Base-by-base conservation (phyloP, 2,888 invertebrate genomes). In the Dione vanillae region DNA sequence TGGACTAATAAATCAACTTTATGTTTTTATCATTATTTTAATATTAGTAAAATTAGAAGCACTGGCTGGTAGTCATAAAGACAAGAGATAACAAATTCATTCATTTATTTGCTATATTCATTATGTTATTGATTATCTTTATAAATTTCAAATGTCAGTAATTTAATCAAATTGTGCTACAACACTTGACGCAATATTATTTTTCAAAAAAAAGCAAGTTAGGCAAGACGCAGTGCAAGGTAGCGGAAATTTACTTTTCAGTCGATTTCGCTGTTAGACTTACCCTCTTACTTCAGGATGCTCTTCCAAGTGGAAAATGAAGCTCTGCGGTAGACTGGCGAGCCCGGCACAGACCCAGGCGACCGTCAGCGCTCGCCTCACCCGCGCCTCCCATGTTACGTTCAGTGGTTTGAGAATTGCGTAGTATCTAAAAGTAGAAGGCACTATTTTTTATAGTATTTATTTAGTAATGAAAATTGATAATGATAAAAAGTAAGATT, bases 271-370 rank as follows among this genome's bases (percentile, higher is more conserved):
- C 11, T 37, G 56, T 37, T 16, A 19, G 16, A 77, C 85, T 78
- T 78, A 92, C 96, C 96, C 97, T 62, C 95, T 95, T 68, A 96
- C 95, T 66, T 95, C 94, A 0, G 98, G 98, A 90, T 99, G 98
- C 51, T 94, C 92, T 81, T 97, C 97, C 66, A 97, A 94, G 82
- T 98, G 98, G 86, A 98, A 99, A 74, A 98, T 95, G 77, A 96
- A 94, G 91, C 98, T 98, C 95, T 98, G 98, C 37, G 98, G 98
- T 76, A 96, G 90, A 81, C 98, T 97, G 88, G 96, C 98, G 27
- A 97, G 83, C 6, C 95, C 94, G 0, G 98, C 97, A 67, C 95
- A 95, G 1, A 95, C 84, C 98, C 98, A 98, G 47, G 98, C 97
- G 0, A 94, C 89, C 14, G 93, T 86, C n/a, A 98, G 89, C 94